Conservation (phyloP, 2,113 vertebrate species). For the Nothocercus julius region DNA sequence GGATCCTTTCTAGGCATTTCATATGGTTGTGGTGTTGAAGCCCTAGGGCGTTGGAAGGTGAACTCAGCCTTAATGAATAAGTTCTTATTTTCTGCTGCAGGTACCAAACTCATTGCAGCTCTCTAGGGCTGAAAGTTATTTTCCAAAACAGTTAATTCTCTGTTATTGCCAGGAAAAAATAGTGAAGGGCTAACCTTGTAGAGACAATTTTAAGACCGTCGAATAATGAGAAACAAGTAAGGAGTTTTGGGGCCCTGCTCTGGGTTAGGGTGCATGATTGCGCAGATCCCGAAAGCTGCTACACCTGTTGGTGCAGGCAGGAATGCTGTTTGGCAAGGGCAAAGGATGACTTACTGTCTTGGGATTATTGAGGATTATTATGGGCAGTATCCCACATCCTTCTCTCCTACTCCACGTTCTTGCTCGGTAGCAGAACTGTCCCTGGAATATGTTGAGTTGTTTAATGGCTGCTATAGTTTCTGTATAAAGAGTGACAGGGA, state of each 20-base stretch:
- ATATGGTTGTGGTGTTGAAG: background rate
- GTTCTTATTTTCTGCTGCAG: background rate
- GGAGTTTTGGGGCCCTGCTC: background rate
- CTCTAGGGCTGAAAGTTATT: background rate
- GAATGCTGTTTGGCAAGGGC: conserved; percentile 34
- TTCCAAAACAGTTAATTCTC: background rate
- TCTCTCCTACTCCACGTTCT: background rate
- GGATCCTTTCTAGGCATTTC: background rate
- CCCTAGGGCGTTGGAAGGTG: background rate
- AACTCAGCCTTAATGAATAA: background rate
- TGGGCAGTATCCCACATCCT: conserved; percentile 37
- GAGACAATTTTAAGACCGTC: background rate
- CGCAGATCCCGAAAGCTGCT: background rate
- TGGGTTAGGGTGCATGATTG: conserved; percentile 1
- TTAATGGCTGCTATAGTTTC: background rate
- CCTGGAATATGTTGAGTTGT: background rate
- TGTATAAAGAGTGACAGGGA: background rate
- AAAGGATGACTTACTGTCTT: background rate
- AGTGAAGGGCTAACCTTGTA: background rate
- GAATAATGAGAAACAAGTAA: background rate
- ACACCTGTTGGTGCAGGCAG: conserved; percentile 33
- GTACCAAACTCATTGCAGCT: background rate
- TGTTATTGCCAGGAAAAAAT: background rate
- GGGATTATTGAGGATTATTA: background rate
- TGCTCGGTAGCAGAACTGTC: background rate